phyloP scores from a whole-genome alignment of 2,113 vertebrate genomes.

The Nannospalax galili region DNA sequence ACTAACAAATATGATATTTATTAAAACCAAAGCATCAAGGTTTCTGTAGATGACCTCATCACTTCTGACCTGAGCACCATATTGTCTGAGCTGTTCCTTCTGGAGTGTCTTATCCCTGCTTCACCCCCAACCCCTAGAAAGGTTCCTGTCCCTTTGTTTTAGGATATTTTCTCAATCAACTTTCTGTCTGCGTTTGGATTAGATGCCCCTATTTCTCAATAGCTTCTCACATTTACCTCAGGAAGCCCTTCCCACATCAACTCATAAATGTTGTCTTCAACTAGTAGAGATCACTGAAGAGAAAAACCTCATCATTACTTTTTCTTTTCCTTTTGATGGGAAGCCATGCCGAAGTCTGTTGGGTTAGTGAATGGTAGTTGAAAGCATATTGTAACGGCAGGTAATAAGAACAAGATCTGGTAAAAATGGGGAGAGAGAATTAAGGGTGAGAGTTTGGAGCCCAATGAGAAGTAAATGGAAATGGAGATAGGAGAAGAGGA shows the following conservation, averaged over 20 bases:
- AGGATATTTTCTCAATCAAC: not conserved
- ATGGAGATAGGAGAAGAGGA: not conserved
- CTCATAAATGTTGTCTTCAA: not conserved
- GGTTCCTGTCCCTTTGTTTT: not conserved
- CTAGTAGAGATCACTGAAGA: not conserved
- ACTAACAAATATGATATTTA: too few species aligned
- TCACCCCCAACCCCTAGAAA: not conserved
- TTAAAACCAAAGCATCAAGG: not conserved
- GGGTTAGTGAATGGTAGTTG: not conserved
- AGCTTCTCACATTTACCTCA: too few species aligned
- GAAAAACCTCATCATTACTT: not conserved
- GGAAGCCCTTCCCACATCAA: not conserved
- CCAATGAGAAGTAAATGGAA: not conserved
- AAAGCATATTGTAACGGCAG: not conserved
- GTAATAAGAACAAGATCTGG: not conserved
- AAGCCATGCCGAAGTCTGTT: not conserved
- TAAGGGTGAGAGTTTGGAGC: not conserved
- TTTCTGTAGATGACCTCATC: not conserved
- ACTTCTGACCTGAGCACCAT: not conserved
- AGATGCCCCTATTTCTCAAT: rapidly evolving
- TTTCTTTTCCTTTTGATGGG: not conserved
- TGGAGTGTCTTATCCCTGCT: not conserved
- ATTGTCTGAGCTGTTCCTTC: not conserved
- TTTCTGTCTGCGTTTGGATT: not conserved
- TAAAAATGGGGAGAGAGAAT: not conserved